Base-by-base conservation (phyloP, 2,113 vertebrate genomes). In the Leptobrachium leishanense region DNA sequence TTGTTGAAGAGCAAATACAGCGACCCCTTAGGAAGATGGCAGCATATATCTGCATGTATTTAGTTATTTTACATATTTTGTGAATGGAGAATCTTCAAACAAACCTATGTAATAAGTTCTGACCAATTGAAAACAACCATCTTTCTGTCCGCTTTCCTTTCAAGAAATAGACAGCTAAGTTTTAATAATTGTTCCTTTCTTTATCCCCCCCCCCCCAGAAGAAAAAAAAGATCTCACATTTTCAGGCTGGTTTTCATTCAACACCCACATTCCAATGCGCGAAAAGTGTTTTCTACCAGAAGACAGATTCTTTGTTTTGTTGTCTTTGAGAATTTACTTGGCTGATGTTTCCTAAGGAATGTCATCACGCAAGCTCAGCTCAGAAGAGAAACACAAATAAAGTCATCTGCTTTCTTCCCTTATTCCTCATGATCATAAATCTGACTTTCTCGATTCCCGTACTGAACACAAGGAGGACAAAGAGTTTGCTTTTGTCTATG, bases 201-300 rank as follows among this genome's bases (percentile, higher is more conserved):
- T n/a, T 68, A 42, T 57, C 8, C 46, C 8, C 8, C 46, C 8
- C 46, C 57, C 63, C 44, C 67, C 53, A 20, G 44, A 43, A 72
- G 62, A 68, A 54, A n/a, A 41, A 59, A n/a, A 59, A n/a, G 57
- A 80, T 74, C 77, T 74, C 63, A 68, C 70, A 80, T 63, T 80
- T 80, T 64, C 77, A 73, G 77, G 77, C 77, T 74, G 63, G 62
- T 80, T 80, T 80, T 71, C 77, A 80, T 73, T 80, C 77, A 80
- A 80, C 77, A 79, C 77, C 71, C 63, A 80, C 77, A 80, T 80
- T 79, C 71, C 63, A 80, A 79, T 57, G 77, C 73, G 77, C n/a
- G 70, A 79, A 79, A 71, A 68, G 77, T 80, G 71, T 80, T 80
- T 80, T 74, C 71, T 80, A 74, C 71, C 59, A 74, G 50, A 53